Conservation (phyloP, 2,797 vertebrate genomes). For the Micrastur ruficollis region DNA sequence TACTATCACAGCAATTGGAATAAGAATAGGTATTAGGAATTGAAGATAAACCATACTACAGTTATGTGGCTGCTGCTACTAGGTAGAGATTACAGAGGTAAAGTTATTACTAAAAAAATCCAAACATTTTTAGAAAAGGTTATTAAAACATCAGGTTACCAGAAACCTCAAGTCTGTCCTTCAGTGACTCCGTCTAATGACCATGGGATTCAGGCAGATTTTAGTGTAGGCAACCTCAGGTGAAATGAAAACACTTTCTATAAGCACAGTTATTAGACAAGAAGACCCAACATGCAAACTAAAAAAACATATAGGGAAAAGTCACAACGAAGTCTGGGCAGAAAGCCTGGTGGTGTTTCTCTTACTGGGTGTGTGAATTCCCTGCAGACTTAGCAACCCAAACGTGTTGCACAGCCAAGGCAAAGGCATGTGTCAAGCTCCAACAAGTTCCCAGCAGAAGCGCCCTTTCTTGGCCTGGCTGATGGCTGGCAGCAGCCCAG, state of each 20-base stretch:
- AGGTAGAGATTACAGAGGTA: neutral
- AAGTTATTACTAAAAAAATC: neutral
- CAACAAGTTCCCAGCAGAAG: neutral
- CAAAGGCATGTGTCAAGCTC: neutral
- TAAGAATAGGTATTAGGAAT: neutral
- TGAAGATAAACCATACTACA: neutral
- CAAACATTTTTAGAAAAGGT: neutral
- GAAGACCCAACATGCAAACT: neutral
- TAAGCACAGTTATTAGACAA: neutral
- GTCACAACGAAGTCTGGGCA: neutral
- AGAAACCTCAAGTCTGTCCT: neutral
- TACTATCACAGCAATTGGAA: neutral
- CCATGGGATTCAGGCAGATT: neutral
- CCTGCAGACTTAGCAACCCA: neutral
- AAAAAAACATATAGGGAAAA: neutral
- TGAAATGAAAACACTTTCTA: neutral
- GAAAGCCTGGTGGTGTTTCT: neutral
- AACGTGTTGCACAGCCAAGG: neutral
- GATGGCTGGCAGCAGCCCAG: neutral
- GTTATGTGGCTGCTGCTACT: no score
- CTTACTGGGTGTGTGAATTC: neutral
- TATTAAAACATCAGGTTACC: neutral
- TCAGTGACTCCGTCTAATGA: neutral
- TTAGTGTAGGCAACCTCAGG: neutral
- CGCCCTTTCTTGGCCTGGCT: fast-evolving